Conservation (phyloP, 1,140 invertebrate genomes). For the Sarcophaga peregrina region DNA sequence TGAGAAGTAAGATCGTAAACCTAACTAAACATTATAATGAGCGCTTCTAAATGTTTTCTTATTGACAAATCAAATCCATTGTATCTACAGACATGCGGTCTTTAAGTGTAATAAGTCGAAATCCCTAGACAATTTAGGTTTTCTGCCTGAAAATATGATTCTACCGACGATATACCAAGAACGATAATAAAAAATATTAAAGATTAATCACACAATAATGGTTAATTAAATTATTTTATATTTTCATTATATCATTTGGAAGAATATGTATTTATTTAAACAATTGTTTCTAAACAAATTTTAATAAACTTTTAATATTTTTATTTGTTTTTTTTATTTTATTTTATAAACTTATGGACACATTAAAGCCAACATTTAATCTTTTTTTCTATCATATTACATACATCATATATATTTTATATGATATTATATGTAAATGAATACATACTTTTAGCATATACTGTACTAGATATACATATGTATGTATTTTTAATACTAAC, state of each 20-base stretch:
- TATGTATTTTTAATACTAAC: not conserved
- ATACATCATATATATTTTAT: no score
- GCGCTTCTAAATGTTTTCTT: no score
- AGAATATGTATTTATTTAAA: not conserved
- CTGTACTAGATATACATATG: not conserved
- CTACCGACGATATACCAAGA: no score
- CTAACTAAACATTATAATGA: no score
- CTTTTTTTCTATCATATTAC: slow-evolving; percentile 3
- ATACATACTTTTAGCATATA: slow-evolving; percentile 4
- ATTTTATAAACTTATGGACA: slow-evolving; percentile 36
- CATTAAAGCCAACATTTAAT: slow-evolving; percentile 38
- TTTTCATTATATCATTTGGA: not conserved
- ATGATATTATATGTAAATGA: no score
- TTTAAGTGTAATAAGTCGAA: no score
- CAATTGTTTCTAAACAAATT: not conserved
- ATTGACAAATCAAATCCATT: no score
- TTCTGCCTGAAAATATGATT: no score
- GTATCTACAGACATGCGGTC: no score
- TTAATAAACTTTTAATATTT: not conserved
- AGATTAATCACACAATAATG: not conserved
- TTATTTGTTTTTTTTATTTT: slow-evolving; percentile 24
- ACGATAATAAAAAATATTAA: no score
- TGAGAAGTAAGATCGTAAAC: no score
- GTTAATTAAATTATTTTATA: slow-evolving; percentile 8
- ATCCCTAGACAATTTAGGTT: no score